Evolutionary conservation across 2,113 vertebrate genomes (phyloP), one percentile per base, ranked within the genome.

Genomic region (Alectura lathami): DNA sequence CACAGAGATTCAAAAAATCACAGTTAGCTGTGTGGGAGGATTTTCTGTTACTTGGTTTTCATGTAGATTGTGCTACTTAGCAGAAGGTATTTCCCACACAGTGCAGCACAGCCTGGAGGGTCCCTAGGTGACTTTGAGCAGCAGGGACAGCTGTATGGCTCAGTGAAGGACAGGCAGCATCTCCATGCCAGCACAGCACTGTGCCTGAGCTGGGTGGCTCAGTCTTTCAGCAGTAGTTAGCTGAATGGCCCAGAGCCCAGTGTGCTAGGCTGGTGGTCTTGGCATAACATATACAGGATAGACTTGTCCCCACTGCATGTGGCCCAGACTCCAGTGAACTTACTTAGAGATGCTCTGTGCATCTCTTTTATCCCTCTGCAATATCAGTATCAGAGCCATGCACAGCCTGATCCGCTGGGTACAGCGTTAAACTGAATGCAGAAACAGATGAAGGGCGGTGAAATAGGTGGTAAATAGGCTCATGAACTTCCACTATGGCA

Each of bases 391-490:
- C 34, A 67, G 56, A 82, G 45, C 77, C 77, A 78, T 60, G 51
- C 86, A 73, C 57, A 86, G 63, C 47, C 83, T 89, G 81, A 84
- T 74, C 34, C 45, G 54, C 26, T 34, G 3, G 3, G 26, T 67
- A 63, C 51, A 63, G 38, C 32, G 16, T 18, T 86, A 59, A 54
- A n/a, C 29, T 83, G 48, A 29, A 30, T 74, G 83, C 59, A 86
- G 73, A 86, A 82, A 32, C 74, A 72, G 73, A 50, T 82, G 51
- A 56, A 63, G 30, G 63, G 56, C 56, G 43, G 60, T 78, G 62
- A 92, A 92, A 78, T 27, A 27, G n/a, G n/a, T 86, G 48, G 21
- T 57, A 87, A 75, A 81, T n/a, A 91, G 45, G 50, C 57, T 80
- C 29, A 5, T 22, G n/a, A 13, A 17, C 57, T 88, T 93, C 67